phyloP scores from a whole-genome alignment of 2,888 invertebrate genomes.

The Mythimna ferrago region DNA sequence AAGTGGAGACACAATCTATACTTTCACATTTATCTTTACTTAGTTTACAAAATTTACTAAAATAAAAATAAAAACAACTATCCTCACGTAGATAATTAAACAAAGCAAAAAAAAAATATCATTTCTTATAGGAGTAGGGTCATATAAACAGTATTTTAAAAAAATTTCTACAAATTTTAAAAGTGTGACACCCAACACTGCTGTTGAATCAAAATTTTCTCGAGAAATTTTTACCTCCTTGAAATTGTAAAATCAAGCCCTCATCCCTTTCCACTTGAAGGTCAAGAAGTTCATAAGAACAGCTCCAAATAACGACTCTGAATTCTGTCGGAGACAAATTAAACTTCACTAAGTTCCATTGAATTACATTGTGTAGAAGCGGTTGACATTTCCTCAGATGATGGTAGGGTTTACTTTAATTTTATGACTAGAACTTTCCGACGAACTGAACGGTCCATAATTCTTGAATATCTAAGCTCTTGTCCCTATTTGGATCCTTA shows the following conservation, averaged over 20 bases:
- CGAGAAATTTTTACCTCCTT: background rate
- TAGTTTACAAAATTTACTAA: no score
- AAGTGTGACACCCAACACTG: background rate
- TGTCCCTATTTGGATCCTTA: background rate
- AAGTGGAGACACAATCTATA: background rate
- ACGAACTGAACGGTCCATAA: background rate
- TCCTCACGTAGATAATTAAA: no score
- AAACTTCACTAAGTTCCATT: conserved; percentile 72
- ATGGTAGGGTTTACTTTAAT: conserved; percentile 57
- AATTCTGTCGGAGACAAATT: conserved; percentile 67
- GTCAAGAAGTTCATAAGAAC: conserved; percentile 55
- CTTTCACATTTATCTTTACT: no score
- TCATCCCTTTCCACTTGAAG: conserved; percentile 31
- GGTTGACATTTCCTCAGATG: conserved; percentile 64
- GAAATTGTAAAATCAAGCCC: conserved; percentile 27
- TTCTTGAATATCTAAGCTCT: conserved; percentile 26
- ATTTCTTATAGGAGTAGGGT: no score
- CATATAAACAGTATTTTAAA: no score
- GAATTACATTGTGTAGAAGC: conserved; percentile 73
- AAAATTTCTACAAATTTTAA: background rate
- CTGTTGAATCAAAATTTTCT: conserved; percentile 16
- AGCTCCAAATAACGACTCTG: conserved; percentile 53
- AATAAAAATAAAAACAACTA: no score
- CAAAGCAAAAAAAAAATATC: background rate
- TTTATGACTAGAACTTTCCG: conserved; percentile 37